These are phyloP conservation scores for Caiman crocodilus DNA, from an alignment of 2,797 vertebrate genomes.

Conservation along the genomic window DNA sequence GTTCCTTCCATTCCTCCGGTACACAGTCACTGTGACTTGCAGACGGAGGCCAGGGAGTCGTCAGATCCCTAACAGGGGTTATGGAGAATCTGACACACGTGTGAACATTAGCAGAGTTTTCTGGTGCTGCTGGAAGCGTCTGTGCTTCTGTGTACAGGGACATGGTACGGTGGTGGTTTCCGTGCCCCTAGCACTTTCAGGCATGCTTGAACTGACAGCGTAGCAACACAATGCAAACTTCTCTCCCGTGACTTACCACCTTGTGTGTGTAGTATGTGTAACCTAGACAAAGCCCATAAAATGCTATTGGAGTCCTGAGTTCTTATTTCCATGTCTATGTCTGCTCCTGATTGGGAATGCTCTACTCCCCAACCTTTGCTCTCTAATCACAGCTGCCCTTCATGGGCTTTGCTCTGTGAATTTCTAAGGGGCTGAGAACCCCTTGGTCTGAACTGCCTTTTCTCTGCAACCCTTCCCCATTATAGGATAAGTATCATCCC, in stretches of 20 bases:
- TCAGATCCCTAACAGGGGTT: no score
- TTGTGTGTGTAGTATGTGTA: background rate
- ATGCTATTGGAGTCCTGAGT: background rate
- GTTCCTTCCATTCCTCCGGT: rapidly evolving
- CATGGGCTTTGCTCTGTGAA: background rate
- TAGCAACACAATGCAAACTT: background rate
- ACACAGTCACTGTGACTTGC: rapidly evolving
- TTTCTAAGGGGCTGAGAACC: no score
- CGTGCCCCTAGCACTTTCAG: background rate
- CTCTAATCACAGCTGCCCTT: background rate
- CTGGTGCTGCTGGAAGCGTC: no score
- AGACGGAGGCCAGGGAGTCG: background rate
- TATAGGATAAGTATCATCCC: background rate
- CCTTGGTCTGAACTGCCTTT: background rate
- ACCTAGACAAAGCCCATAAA: background rate
- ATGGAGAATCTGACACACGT: no score
- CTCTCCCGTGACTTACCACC: background rate
- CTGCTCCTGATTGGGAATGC: background rate
- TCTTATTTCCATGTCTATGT: background rate
- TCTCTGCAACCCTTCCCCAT: no score
- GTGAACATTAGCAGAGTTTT: no score
- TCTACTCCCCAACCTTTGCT: no score
- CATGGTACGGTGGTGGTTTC: background rate
- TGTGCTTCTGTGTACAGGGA: no score
- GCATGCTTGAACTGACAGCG: no score